These are phyloP conservation scores for Aspidoscelis tigris DNA, from an alignment of 2,113 vertebrate species.

Conservation along the genomic window DNA sequence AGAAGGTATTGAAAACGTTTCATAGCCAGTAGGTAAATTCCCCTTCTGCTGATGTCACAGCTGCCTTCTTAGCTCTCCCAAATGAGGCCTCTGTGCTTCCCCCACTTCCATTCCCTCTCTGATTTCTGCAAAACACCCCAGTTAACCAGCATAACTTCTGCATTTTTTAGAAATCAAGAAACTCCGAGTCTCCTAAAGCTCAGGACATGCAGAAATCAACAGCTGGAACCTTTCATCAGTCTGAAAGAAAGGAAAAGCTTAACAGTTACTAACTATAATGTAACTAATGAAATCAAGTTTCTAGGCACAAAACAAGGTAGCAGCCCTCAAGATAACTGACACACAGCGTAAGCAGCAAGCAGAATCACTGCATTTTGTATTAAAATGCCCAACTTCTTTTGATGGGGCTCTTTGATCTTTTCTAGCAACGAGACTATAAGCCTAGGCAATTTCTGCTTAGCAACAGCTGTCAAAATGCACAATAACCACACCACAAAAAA, in stretches of 20 bases:
- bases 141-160: not conserved
- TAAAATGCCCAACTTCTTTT: not conserved
- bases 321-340: not conserved
- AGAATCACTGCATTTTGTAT: not conserved
- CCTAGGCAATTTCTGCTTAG: not conserved
- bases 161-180: not conserved
- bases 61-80: conserved; percentile 19
- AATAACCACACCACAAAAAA: not conserved
- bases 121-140: not conserved
- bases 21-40: conserved; percentile 12
- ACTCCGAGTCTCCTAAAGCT: not conserved
- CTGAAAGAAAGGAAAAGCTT: not conserved
- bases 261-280: not conserved
- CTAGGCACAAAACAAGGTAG: not conserved
- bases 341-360: accelerated
- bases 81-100: conserved; percentile 6
- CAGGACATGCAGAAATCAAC: not conserved
- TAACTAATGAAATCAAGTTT: not conserved
- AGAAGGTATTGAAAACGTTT: conserved; percentile 9
- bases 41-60: conserved; percentile 12
- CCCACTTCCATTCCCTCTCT: conserved; percentile 5
- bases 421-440: no score
- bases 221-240: not conserved
- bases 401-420: not conserved
- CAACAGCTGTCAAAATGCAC: not conserved